Percentiles rank a stretch among this genome's conserved stretches.
Evolutionary conservation across 1,140 invertebrate species (phyloP).

Genomic region (Achatina immaculata): DNA sequence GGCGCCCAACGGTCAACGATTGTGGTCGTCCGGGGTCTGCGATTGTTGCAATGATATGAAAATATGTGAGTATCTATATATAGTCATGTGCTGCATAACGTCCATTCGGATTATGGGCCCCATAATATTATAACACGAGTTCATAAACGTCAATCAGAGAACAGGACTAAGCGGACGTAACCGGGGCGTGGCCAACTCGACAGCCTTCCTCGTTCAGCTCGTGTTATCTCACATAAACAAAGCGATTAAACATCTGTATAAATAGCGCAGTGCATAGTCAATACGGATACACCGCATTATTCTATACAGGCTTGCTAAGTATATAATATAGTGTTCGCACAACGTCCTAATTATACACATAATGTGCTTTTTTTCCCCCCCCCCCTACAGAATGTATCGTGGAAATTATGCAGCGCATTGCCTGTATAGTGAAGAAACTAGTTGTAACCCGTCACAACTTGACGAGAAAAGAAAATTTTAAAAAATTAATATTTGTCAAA

Average conservation of each 20-base stretch:
- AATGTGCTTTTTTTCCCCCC: too few relatives aligned
- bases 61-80: neutral
- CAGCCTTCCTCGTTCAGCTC: neutral
- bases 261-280: neutral
- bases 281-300: too few relatives aligned
- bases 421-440: too few relatives aligned
- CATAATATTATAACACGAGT: neutral
- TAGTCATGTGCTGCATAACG: neutral
- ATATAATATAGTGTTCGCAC: too few relatives aligned
- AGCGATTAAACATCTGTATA: neutral
- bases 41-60: conserved; percentile 13
- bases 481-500: too few relatives aligned
- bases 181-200: neutral
- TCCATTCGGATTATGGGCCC: too few relatives aligned
- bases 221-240: neutral
- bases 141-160: neutral
- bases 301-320: too few relatives aligned
- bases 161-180: neutral
- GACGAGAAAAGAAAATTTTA: too few relatives aligned
- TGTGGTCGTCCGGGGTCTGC: neutral
- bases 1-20: neutral
- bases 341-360: too few relatives aligned
- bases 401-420: too few relatives aligned
- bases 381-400: too few relatives aligned
- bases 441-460: too few relatives aligned